Conservation (phyloP, 2,113 vertebrate genomes). For the Leucopsar rothschildi region DNA sequence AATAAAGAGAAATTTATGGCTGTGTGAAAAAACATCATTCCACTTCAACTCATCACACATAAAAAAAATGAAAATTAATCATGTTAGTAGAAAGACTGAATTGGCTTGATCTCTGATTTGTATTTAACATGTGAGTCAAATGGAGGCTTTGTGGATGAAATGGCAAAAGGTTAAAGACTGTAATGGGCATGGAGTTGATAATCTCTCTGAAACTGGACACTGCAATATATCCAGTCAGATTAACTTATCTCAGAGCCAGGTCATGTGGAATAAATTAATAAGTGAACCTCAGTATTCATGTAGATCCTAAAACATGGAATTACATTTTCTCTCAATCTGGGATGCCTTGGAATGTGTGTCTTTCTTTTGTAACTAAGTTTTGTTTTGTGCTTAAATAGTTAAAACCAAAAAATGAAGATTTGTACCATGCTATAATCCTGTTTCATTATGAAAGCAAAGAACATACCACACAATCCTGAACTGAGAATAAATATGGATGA, state of each 20-base stretch:
- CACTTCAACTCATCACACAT: not conserved
- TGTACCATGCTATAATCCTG: not conserved
- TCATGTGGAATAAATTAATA: not conserved
- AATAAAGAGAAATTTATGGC: not conserved
- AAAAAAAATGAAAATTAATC: not conserved
- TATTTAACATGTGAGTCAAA: not conserved
- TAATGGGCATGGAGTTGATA: not conserved
- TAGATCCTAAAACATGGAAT: not conserved
- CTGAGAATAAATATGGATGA: not conserved
- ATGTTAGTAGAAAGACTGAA: not conserved
- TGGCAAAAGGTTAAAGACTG: not conserved
- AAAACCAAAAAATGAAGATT: not conserved
- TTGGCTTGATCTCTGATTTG: not conserved
- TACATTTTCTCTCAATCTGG: not conserved
- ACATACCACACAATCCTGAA: not conserved
- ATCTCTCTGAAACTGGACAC: not conserved
- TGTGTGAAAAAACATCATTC: not conserved
- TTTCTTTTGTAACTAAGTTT: not conserved
- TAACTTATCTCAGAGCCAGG: not conserved
- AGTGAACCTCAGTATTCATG: not conserved
- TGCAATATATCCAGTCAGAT: not conserved
- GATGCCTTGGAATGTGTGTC: not conserved
- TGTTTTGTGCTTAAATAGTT: not conserved
- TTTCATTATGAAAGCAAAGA: not conserved
- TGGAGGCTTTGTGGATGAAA: not conserved